phyloP scores from a whole-genome alignment of 2,797 vertebrate species.

The Remorina albescens region DNA sequence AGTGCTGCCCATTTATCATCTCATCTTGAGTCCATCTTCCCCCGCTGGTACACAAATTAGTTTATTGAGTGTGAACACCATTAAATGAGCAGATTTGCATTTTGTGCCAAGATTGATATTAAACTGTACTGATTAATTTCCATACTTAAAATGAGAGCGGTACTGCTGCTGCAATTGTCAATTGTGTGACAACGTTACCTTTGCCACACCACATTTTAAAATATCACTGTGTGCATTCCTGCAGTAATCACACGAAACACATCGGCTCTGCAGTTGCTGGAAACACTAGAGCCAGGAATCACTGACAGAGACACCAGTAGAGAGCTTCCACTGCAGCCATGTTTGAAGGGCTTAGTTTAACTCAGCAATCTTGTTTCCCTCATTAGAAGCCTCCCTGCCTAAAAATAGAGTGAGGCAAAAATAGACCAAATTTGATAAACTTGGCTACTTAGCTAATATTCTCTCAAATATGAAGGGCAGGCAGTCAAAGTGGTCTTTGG shows the following conservation, averaged over 20 bases:
- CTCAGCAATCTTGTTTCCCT: constrained; percentile 65
- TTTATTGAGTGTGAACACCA: neutral
- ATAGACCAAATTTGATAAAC: constrained; percentile 59
- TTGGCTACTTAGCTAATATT: constrained; percentile 23
- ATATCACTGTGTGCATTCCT: constrained; percentile 20
- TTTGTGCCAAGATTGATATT: neutral
- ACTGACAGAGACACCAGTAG: constrained; percentile 24
- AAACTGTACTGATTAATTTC: neutral
- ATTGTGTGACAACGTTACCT: too few relatives aligned
- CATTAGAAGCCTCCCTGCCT: constrained; percentile 42
- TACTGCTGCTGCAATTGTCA: neutral
- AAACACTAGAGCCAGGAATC: constrained; percentile 35
- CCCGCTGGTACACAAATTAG: neutral
- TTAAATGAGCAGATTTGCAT: neutral
- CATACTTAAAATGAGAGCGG: neutral
- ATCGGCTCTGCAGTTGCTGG: constrained; percentile 24
- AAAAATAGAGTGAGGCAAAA: constrained; percentile 62
- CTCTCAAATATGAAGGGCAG: constrained; percentile 24
- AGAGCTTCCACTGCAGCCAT: constrained; percentile 35
- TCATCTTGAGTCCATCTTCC: constrained; percentile 6
- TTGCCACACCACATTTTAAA: too few relatives aligned
- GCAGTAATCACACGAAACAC: constrained; percentile 32
- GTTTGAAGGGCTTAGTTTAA: constrained; percentile 67
- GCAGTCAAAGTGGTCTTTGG: constrained; percentile 21
- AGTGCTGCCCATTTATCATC: neutral